Percentiles rank a stretch among this genome's conserved stretches.
Conservation (phyloP, 2,113 vertebrate genomes). For the Sporophila hypoxantha region DNA sequence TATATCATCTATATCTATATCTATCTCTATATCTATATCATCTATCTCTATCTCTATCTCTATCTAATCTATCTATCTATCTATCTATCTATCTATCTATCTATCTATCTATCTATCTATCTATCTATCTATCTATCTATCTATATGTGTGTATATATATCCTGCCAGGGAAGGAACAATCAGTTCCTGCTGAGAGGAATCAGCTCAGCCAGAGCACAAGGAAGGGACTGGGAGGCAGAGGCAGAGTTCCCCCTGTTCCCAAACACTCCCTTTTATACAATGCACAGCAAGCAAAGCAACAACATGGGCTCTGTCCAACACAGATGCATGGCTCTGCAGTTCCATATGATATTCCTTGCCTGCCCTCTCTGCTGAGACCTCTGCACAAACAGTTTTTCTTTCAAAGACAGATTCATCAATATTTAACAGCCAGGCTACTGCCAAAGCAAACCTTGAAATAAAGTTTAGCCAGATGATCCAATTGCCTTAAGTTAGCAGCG, state of each 20-base stretch:
- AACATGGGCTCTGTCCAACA: not conserved
- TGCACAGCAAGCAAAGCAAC: not conserved
- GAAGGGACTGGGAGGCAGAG: not conserved
- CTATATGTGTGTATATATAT: too few relatives aligned
- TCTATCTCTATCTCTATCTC: too few relatives aligned
- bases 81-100: too few relatives aligned
- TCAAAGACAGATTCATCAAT: slow-evolving; percentile 29
- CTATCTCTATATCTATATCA: too few relatives aligned
- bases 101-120: too few relatives aligned
- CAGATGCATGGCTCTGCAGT: not conserved
- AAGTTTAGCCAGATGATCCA: slow-evolving; percentile 18
- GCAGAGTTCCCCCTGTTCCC: not conserved
- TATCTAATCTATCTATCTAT: too few relatives aligned
- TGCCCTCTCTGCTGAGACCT: not conserved
- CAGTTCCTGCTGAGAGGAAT: not conserved
- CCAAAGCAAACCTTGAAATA: slow-evolving; percentile 35
- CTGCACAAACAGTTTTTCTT: slow-evolving; percentile 15
- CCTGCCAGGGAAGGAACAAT: not conserved
- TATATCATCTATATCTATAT: too few relatives aligned
- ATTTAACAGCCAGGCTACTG: slow-evolving; percentile 33
- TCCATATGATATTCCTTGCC: not conserved
- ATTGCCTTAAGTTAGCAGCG: not conserved
- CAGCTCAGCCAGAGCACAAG: not conserved
- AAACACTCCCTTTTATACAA: not conserved
- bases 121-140: too few relatives aligned